These are phyloP conservation scores for Chaetodon trifasciatus DNA, from an alignment of 2,797 vertebrate species.

Conservation along the genomic window DNA sequence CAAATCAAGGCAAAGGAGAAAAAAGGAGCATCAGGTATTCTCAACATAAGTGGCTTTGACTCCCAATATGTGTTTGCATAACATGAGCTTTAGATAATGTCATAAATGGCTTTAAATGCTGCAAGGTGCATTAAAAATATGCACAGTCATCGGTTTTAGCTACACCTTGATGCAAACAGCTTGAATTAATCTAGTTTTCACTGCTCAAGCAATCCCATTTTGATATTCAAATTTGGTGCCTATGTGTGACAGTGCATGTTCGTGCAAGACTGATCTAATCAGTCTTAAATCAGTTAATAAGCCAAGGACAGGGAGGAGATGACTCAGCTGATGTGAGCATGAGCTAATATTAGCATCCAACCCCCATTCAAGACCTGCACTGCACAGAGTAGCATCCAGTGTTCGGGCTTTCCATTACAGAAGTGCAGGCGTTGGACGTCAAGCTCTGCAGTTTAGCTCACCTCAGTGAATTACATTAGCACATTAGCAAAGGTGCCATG, in stretches of 20 bases:
- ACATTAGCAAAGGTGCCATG: constrained; percentile 71
- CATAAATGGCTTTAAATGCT: constrained; percentile 84
- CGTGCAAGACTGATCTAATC: constrained; percentile 79
- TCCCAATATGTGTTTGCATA: constrained; percentile 81
- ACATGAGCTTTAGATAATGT: constrained; percentile 84
- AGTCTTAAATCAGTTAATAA: constrained; percentile 85
- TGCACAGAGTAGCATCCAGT: constrained; percentile 46
- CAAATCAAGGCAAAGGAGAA: constrained; percentile 62
- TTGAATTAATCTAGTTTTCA: constrained; percentile 83
- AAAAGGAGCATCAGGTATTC: constrained; percentile 65
- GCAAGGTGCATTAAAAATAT: constrained; percentile 81
- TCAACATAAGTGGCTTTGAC: constrained; percentile 81
- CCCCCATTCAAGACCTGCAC: constrained; percentile 48
- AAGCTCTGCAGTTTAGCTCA: constrained; percentile 70
- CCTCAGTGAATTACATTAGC: constrained; percentile 77
- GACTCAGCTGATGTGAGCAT: constrained; percentile 86
- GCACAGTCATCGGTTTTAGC: constrained; percentile 77
- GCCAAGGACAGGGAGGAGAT: constrained; percentile 85
- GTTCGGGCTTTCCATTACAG: constrained; percentile 58
- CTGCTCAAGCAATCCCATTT: constrained; percentile 83
- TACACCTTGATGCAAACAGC: constrained; percentile 79
- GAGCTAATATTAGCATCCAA: constrained; percentile 81
- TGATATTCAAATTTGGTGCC: constrained; percentile 79
- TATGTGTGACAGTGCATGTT: constrained; percentile 49
- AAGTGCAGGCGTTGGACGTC: constrained; percentile 65